Percentiles rank a stretch among this genome's conserved stretches.
phyloP scores from a whole-genome alignment of 2,113 vertebrate genomes.

The Crotophaga sulcirostris region DNA sequence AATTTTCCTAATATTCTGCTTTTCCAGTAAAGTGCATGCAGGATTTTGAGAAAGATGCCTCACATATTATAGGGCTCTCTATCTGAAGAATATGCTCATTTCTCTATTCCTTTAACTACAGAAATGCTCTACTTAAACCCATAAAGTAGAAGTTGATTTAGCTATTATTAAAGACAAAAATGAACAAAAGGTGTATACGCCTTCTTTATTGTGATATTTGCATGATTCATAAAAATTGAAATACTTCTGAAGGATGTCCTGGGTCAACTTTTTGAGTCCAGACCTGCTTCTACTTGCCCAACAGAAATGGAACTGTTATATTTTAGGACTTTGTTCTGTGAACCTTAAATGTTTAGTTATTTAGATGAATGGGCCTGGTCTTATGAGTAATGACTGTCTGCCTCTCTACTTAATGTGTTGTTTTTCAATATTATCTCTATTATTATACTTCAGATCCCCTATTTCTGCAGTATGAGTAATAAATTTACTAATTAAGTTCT shows the following conservation, averaged over 20 bases:
- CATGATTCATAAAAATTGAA: not conserved
- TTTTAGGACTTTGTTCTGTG: not conserved
- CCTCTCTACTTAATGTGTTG: not conserved
- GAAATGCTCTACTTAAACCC: not conserved
- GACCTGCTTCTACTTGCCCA: not conserved
- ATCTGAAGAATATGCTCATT: not conserved
- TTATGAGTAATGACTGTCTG: not conserved
- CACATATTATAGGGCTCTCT: not conserved
- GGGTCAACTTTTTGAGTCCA: not conserved
- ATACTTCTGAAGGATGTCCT: not conserved
- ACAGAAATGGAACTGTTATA: not conserved
- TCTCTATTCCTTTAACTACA: conserved; percentile 14
- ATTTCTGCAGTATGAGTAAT: not conserved
- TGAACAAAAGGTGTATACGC: not conserved
- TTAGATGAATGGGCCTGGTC: not conserved
- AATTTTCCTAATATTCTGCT: not conserved
- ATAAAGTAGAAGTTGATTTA: not conserved
- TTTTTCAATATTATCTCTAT: not conserved
- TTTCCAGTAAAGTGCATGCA: not conserved
- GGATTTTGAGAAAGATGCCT: not conserved
- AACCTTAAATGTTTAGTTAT: not conserved
- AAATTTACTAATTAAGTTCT: not conserved
- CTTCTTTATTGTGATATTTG: not conserved
- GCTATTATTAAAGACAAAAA: conserved; percentile 6
- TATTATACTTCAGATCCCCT: not conserved